Base-by-base conservation (phyloP, 1,140 invertebrate genomes). In the Heliothis virescens region DNA sequence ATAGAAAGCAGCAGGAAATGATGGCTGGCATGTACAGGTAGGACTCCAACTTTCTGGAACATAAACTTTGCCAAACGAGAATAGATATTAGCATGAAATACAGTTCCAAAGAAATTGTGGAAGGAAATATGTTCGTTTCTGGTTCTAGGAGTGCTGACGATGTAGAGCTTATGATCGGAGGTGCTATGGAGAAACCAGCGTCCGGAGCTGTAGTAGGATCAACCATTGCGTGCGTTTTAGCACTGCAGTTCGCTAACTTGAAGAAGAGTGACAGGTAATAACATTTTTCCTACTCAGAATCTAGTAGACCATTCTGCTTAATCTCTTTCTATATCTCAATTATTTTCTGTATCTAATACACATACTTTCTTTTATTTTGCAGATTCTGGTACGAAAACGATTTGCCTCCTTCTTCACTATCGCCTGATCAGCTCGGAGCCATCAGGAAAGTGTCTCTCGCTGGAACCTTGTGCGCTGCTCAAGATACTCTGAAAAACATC, bases 381-480 rank as follows among this genome's bases (percentile, higher is more conserved):
- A 96, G 98, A 76, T 99, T 98, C 87, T 99, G 98, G 98, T 99
- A 99, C 86, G 98, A 99, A 93, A 99, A 99, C 88, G 98, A 99
- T 89, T 96, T 99, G 41, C 98, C 98, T 0, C 98, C 98, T 0
- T 98, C 98, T 1, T 97, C 98, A 9, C 96, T 99, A 80, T 97
- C 95, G 9, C 86, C 96, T 75, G 97, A 97, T 65, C 99, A 99
- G 93, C 94, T 99, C 1, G 95, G 96, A 63, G 98, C 99, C 83
- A 97, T 99, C 53, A 96, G 98, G 79, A 98, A 98, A 90, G 96
- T 97, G 0, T 97, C 97, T 0, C 92, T 99, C 1, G 96, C 98
- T 1, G 96, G 97, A 12, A 95, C 99, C 1, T 94, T 99, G 1
- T 99, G 99, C 89, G 96, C 97, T 29, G 98, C 98, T 87, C 96